A percentile compares a stretch with the other conserved stretches of the same genome.
phyloP scores from a whole-genome alignment of 1,140 invertebrate species.

The Pogonomyrmex barbatus region DNA sequence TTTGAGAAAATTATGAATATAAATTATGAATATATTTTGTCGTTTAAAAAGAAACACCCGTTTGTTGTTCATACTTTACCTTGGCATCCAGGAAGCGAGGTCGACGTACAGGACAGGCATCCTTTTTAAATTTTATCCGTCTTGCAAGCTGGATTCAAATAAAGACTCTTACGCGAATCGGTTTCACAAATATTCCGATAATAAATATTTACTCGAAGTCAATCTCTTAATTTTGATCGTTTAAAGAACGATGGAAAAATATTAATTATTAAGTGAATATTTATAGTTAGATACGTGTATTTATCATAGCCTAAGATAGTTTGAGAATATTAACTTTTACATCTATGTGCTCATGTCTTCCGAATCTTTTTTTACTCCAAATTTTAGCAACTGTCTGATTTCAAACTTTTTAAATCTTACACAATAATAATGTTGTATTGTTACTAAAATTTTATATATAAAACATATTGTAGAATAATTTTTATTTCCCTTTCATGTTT shows the following conservation, averaged over 20 bases:
- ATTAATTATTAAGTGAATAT: slow-evolving; percentile 15
- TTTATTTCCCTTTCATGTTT: neutral
- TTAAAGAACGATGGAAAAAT: slow-evolving; percentile 1
- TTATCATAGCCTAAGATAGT: slow-evolving; percentile 14
- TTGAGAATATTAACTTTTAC: neutral
- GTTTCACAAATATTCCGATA: neutral
- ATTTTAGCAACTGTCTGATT: neutral
- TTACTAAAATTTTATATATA: neutral
- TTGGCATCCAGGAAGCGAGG: slow-evolving; percentile 89
- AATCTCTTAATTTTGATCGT: neutral
- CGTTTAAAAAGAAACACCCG: neutral
- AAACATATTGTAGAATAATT: neutral
- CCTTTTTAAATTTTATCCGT: slow-evolving; percentile 85
- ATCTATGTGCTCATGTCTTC: neutral
- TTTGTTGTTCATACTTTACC: slow-evolving; percentile 86
- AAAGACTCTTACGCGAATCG: slow-evolving; percentile 41
- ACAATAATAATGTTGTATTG: neutral
- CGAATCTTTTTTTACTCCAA: neutral
- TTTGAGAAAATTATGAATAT: neutral
- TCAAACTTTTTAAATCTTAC: neutral
- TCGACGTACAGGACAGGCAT: slow-evolving; percentile 89
- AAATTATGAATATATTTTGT: neutral
- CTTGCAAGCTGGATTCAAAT: slow-evolving; percentile 69
- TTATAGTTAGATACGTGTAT: neutral
- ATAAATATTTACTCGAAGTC: neutral